These are phyloP conservation scores for Prinia subflava DNA, from an alignment of 2,113 vertebrate genomes.

Conservation along the genomic window DNA sequence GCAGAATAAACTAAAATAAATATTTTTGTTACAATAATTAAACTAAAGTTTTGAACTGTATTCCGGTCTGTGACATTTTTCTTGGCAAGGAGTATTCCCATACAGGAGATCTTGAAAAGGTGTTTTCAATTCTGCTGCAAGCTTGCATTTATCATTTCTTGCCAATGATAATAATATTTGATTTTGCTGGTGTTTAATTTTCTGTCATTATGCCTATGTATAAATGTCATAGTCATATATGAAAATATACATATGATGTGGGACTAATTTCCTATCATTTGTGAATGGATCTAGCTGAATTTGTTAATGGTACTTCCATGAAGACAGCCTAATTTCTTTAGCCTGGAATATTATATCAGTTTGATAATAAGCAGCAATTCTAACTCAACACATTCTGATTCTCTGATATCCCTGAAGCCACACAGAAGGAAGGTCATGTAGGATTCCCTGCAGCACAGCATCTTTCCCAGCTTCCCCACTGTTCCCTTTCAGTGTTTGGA, in stretches of 20 bases:
- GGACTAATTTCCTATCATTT: conserved; percentile 21
- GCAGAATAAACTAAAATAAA: conserved; percentile 49
- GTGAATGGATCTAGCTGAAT: conserved; percentile 4
- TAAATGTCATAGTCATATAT: conserved; percentile 8
- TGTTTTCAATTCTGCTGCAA: conserved; percentile 70
- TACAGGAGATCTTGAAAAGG: conserved; percentile 53
- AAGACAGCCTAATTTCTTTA: neutral
- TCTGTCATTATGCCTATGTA: neutral
- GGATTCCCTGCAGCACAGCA: neutral
- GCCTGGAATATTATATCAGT: neutral
- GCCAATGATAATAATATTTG: conserved; percentile 69
- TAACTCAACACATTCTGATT: neutral
- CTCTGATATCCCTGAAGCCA: neutral
- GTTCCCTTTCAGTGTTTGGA: neutral
- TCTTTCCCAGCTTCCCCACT: neutral
- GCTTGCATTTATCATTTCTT: conserved; percentile 49
- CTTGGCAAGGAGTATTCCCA: conserved; percentile 72
- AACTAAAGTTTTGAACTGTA: conserved; percentile 43
- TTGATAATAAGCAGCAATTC: neutral
- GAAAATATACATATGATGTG: conserved; percentile 25
- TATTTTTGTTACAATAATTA: conserved; percentile 63
- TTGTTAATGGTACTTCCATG: neutral
- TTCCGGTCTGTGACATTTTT: conserved; percentile 73
- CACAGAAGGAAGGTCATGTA: neutral
- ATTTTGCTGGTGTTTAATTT: conserved; percentile 30